Percentiles rank a stretch among this genome's conserved stretches.
Conservation (phyloP, 2,797 vertebrate species). For the Sebastes kiyomatsui region DNA sequence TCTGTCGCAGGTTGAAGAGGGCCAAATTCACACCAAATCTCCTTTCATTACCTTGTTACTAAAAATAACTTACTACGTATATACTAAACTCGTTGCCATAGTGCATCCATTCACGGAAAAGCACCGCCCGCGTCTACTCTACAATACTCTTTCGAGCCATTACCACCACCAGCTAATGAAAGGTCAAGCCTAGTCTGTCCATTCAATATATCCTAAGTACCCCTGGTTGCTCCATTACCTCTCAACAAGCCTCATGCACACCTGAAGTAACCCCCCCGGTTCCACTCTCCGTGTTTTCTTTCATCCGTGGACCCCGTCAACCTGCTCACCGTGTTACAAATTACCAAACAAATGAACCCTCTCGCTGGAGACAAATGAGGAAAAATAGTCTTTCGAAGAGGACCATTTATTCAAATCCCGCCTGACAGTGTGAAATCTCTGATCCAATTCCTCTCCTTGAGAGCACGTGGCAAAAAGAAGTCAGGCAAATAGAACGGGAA, state of each 20-base stretch:
- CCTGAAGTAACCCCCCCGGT: conserved; percentile 48
- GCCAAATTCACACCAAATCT: background rate
- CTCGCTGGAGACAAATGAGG: conserved; percentile 76
- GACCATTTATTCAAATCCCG: conserved; percentile 79
- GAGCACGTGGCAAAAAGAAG: conserved; percentile 48
- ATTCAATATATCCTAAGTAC: conserved; percentile 68
- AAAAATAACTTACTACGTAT: background rate
- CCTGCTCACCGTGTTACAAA: conserved; percentile 62
- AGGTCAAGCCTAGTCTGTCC: conserved; percentile 63
- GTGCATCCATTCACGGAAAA: conserved; percentile 8
- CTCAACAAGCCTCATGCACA: conserved; percentile 49
- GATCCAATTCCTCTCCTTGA: conserved; percentile 69
- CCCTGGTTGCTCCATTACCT: conserved; percentile 71
- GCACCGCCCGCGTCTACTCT: background rate
- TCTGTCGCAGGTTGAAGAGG: conserved; percentile 2
- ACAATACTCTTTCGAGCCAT: conserved; percentile 23
- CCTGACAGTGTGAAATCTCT: conserved; percentile 67
- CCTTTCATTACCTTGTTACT: background rate
- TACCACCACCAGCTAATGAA: conserved; percentile 59
- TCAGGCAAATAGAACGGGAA: conserved; percentile 45
- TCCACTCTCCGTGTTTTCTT: conserved; percentile 27
- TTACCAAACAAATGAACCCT: conserved; percentile 81
- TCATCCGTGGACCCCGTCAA: conserved; percentile 49
- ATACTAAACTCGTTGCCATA: background rate
- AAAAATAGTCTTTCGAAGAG: conserved; percentile 79